Conservation (phyloP, 2,797 vertebrate species). For the Xyrichtys novacula region DNA sequence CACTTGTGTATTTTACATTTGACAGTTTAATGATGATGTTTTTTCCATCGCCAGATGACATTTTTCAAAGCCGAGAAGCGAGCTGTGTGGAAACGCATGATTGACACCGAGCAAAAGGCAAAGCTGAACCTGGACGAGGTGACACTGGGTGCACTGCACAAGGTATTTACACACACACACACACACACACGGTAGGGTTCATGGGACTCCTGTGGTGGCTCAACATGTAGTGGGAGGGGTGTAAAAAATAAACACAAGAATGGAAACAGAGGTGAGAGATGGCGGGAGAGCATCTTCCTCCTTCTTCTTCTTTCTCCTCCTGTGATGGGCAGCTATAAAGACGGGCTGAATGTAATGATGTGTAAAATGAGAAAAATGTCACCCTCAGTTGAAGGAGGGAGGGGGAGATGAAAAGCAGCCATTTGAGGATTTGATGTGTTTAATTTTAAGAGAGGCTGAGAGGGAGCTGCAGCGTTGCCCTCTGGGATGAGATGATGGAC, state of each 20-base stretch:
- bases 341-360: slow-evolving; percentile 78
- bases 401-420: slow-evolving; percentile 48
- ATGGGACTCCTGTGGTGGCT: slow-evolving; percentile 22
- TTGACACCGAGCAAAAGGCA: slow-evolving; percentile 58
- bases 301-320: slow-evolving; percentile 31
- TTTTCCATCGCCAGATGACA: slow-evolving; percentile 58
- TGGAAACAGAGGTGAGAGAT: slow-evolving; percentile 25
- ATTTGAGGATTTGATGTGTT: slow-evolving; percentile 67
- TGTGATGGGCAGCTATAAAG: slow-evolving; percentile 69
- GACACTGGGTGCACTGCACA: slow-evolving; percentile 81
- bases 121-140: slow-evolving; percentile 69
- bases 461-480: slow-evolving; percentile 30
- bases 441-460: slow-evolving; percentile 55
- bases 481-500: slow-evolving; percentile 61
- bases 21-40: not conserved
- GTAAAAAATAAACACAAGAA: slow-evolving; percentile 22
- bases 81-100: slow-evolving; percentile 77
- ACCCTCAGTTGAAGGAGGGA: slow-evolving; percentile 44
- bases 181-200: slow-evolving; percentile 9
- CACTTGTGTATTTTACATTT: not conserved
- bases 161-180: slow-evolving; percentile 70
- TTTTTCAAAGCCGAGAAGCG: slow-evolving; percentile 56
- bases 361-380: slow-evolving; percentile 85
- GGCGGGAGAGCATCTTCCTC: slow-evolving; percentile 30
- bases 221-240: not conserved